These are phyloP conservation scores for Leucoraja ocellata DNA, from an alignment of 2,797 vertebrate species.

Conservation along the genomic window DNA sequence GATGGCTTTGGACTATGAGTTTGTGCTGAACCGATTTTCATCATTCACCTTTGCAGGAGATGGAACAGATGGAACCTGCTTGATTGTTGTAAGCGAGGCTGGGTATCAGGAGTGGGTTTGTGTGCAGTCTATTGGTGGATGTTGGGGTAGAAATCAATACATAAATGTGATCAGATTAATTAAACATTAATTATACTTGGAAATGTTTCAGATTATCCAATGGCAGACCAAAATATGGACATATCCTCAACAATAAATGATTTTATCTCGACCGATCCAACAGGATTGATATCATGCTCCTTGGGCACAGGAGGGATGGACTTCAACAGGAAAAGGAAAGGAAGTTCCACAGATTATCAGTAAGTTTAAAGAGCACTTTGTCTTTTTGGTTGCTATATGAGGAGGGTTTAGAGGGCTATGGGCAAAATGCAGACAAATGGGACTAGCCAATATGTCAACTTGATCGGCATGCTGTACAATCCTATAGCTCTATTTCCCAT, in stretches of 20 bases:
- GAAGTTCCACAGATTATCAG: constrained; percentile 93
- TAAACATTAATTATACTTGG: not conserved
- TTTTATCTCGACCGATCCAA: constrained; percentile 88
- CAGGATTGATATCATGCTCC: constrained; percentile 88
- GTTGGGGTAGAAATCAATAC: not conserved
- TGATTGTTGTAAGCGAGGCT: not conserved
- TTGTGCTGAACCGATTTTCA: not conserved
- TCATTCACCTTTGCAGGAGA: not conserved
- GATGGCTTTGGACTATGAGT: not conserved
- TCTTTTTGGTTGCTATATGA: not conserved
- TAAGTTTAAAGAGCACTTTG: constrained; percentile 54
- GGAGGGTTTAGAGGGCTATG: too few species aligned
- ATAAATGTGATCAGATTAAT: not conserved
- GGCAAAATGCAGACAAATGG: too few species aligned
- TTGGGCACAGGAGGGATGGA: constrained; percentile 81
- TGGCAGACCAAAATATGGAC: constrained; percentile 99
- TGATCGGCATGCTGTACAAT: too few species aligned
- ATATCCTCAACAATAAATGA: constrained; percentile 97
- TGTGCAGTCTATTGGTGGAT: not conserved
- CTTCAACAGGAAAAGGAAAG: constrained; percentile 93
- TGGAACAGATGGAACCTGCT: too few species aligned
- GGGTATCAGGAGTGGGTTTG: not conserved
- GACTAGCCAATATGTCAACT: too few species aligned
- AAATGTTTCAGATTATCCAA: constrained; percentile 72
- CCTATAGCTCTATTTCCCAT: too few species aligned